Evolutionary conservation across 2,888 invertebrate genomes (phyloP).

Genomic region (Eurytoma adleriae): DNA sequence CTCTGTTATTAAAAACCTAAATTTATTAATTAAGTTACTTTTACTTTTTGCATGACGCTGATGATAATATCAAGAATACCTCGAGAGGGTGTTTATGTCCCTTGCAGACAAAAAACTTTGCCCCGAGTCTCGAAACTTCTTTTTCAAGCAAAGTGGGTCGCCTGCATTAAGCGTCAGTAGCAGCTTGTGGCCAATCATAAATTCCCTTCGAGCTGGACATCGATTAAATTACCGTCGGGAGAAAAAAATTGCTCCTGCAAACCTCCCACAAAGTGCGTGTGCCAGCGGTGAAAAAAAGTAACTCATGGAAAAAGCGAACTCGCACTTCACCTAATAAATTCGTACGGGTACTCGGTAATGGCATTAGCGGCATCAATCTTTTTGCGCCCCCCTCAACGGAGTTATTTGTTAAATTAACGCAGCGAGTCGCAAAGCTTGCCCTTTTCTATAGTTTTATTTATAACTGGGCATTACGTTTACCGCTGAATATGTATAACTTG

Average conservation of each 20-base stretch:
- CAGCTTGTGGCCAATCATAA: constrained; percentile 26
- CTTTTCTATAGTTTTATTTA: too few species aligned
- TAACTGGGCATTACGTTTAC: too few species aligned
- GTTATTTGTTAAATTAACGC: too few species aligned
- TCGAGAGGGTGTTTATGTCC: not conserved
- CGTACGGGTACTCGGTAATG: too few species aligned
- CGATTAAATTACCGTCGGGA: constrained; percentile 26
- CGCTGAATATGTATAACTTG: too few species aligned
- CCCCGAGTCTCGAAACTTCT: not conserved
- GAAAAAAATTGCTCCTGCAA: constrained; percentile 8
- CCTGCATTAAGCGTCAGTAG: constrained; percentile 16
- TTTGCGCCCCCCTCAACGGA: too few species aligned
- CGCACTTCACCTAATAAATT: too few species aligned
- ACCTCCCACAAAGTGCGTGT: too few species aligned
- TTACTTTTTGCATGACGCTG: not conserved
- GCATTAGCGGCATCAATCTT: too few species aligned
- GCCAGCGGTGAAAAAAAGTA: too few species aligned
- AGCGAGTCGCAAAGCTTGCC: too few species aligned
- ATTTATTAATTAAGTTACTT: not conserved
- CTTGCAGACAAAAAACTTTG: not conserved
- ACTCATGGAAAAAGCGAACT: too few species aligned
- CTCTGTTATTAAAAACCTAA: not conserved
- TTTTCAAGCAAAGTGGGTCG: constrained; percentile 26
- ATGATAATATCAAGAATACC: not conserved
- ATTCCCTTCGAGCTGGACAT: constrained; percentile 30